Percentiles rank a stretch among this genome's conserved stretches.
These are phyloP conservation scores for Stictonetta naevosa DNA, from an alignment of 2,113 vertebrate genomes.

Conservation along the genomic window DNA sequence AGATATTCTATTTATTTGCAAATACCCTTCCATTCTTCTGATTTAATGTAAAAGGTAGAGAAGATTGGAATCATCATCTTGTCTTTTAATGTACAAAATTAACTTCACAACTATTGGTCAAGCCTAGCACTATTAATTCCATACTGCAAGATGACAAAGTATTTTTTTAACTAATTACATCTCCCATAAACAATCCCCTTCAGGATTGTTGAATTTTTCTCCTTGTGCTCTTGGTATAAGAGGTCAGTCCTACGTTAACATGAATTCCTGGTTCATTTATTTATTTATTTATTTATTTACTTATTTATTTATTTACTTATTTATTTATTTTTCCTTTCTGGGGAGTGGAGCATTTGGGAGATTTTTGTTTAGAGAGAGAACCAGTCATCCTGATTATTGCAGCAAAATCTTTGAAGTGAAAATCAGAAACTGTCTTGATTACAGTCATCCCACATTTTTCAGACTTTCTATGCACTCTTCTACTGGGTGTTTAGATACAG, in stretches of 20 bases:
- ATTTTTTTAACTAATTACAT: neutral
- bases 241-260: neutral
- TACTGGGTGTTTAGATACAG: neutral
- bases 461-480: neutral
- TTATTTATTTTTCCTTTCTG: neutral
- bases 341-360: fast-evolving
- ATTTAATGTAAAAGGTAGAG: neutral
- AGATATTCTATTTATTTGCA: neutral
- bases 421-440: neutral
- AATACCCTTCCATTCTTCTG: neutral
- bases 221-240: neutral
- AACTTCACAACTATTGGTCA: neutral
- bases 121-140: neutral
- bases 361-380: neutral
- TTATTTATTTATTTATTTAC: neutral
- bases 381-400: neutral
- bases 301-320: neutral
- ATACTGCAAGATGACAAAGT: neutral
- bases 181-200: neutral
- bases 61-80: neutral
- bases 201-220: neutral
- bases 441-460: neutral
- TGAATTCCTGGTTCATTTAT: no score
- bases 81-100: neutral
- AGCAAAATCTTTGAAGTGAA: neutral